phyloP scores from a whole-genome alignment of 2,113 vertebrate species.

The Ameiurus melas region DNA sequence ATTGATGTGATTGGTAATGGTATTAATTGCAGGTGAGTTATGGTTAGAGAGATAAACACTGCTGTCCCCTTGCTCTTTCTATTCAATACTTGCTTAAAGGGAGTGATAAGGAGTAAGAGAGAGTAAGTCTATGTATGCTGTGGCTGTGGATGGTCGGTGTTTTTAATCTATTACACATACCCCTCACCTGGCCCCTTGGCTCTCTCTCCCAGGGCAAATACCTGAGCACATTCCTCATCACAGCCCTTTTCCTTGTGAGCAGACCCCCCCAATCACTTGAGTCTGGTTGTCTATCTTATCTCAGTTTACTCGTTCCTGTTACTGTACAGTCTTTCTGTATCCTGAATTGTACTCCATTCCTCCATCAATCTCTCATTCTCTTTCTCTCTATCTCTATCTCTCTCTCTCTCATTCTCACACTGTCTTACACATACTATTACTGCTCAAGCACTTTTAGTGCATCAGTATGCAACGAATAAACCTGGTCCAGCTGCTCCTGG shows the following conservation, averaged over 20 bases:
- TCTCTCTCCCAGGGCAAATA: constrained; percentile 3
- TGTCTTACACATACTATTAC: neutral
- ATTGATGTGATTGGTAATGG: constrained; percentile 31
- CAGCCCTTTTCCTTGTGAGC: neutral
- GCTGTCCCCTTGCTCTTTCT: neutral
- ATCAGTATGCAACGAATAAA: neutral
- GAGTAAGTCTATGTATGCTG: neutral
- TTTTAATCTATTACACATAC: constrained; percentile 2
- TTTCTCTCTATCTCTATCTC: neutral
- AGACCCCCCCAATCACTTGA: neutral
- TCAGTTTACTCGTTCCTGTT: neutral
- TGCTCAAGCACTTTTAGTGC: neutral
- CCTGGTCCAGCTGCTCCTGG: neutral
- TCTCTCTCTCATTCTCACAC: neutral
- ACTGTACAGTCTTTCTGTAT: neutral
- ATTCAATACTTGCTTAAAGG: constrained; percentile 10
- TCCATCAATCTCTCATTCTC: neutral
- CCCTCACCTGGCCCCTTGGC: neutral
- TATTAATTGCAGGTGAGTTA: constrained; percentile 1
- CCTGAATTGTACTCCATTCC: neutral
- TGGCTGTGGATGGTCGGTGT: constrained; percentile 12
- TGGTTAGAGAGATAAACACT: neutral
- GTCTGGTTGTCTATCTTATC: neutral
- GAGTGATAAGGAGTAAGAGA: neutral
- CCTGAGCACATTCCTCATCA: constrained; percentile 21